Evolutionary conservation across 2,113 vertebrate species (phyloP).

Genomic region (Raja brachyura): DNA sequence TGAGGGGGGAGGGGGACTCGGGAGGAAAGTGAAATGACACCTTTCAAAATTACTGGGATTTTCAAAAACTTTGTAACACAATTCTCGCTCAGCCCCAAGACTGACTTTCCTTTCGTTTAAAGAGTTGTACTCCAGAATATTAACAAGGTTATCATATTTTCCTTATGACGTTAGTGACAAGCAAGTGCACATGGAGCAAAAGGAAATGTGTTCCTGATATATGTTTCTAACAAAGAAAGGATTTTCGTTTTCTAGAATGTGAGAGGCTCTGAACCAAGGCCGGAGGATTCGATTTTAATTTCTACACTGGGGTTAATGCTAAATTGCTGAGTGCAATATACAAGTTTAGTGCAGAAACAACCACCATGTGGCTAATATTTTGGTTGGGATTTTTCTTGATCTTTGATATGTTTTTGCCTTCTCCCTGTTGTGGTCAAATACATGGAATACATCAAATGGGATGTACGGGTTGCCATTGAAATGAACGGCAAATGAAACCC

Average conservation of each 20-base stretch:
- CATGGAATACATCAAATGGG: background rate
- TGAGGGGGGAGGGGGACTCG: background rate
- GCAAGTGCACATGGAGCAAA: background rate
- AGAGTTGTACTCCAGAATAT: background rate
- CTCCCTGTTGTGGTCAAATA: background rate
- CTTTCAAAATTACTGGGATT: background rate
- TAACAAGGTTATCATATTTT: background rate
- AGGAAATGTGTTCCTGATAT: too few relatives aligned
- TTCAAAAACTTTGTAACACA: background rate
- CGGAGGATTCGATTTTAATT: background rate
- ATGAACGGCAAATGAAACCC: too few relatives aligned
- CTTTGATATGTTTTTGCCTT: background rate
- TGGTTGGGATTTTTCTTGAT: background rate
- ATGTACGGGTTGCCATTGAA: background rate
- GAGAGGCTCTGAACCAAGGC: background rate
- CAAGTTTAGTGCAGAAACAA: background rate
- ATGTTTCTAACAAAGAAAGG: background rate
- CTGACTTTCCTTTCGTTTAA: background rate
- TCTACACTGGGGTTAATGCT: background rate
- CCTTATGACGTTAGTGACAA: background rate
- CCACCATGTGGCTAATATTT: too few relatives aligned
- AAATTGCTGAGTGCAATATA: background rate
- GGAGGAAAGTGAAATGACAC: background rate
- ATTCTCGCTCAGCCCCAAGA: background rate
- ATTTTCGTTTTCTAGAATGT: background rate